A percentile compares a stretch with the other conserved stretches of the same genome.
Evolutionary conservation across 2,797 vertebrate genomes (phyloP).

Genomic region (Hapalemur alaotrensis): DNA sequence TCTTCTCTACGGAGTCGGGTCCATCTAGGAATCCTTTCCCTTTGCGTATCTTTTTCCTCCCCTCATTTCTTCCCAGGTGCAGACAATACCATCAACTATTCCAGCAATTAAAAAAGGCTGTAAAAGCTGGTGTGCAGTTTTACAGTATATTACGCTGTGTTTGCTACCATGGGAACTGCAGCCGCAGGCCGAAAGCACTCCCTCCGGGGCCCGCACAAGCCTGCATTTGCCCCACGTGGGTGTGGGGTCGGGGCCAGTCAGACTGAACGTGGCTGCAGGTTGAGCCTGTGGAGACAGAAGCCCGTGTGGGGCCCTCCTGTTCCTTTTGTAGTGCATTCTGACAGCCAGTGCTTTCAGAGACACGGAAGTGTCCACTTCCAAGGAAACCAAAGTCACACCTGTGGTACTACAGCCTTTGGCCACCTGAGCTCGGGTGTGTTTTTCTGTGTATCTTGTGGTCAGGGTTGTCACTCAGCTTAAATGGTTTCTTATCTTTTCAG

Average conservation of each 20-base stretch:
- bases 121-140: not conserved
- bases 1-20: accelerated
- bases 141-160: not conserved
- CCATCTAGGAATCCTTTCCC: not conserved
- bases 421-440: no score
- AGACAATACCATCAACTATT: not conserved
- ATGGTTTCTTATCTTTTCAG: constrained; percentile 70
- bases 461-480: not conserved
- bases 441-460: not conserved
- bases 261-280: not conserved
- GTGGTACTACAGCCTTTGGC: not conserved
- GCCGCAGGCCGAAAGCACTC: not conserved
- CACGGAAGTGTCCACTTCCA: not conserved
- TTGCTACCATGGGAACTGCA: not conserved
- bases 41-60: not conserved
- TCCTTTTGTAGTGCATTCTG: not conserved
- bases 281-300: not conserved
- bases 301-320: not conserved
- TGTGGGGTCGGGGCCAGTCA: not conserved
- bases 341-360: not conserved
- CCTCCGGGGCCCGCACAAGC: not conserved
- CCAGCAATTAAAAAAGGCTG: not conserved
- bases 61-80: not conserved
- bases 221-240: not conserved
- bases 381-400: not conserved